Conservation (phyloP, 2,888 invertebrate species). For the Schizaphis graminum region DNA sequence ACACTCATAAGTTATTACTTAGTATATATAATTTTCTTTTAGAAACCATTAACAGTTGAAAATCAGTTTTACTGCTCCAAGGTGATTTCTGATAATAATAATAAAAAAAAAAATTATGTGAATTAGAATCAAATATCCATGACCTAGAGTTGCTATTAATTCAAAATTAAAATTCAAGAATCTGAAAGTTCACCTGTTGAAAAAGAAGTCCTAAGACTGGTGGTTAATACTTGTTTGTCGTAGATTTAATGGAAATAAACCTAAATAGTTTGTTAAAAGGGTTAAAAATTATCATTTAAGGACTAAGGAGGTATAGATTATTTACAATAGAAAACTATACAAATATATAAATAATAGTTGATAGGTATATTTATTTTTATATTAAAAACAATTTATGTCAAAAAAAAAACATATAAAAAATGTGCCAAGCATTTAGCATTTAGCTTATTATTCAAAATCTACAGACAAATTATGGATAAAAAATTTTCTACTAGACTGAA, state of each 20-base stretch:
- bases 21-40: neutral
- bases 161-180: neutral
- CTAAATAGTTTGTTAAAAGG: too few species aligned
- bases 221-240: too few species aligned
- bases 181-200: neutral
- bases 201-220: neutral
- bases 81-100: too few species aligned
- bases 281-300: too few species aligned
- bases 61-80: neutral
- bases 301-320: too few species aligned
- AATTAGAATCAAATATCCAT: neutral
- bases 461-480: neutral
- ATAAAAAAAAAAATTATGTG: too few species aligned
- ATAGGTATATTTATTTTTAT: neutral
- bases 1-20: neutral
- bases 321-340: too few species aligned
- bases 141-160: neutral
- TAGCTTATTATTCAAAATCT: neutral
- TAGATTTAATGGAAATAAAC: too few species aligned
- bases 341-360: neutral
- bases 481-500: neutral
- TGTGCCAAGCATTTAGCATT: neutral
- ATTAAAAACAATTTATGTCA: conserved; percentile 4
- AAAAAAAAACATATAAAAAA: neutral
- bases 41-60: neutral